Evolutionary conservation across 2,113 vertebrate species (phyloP).

Genomic region (Hyaena hyaena): DNA sequence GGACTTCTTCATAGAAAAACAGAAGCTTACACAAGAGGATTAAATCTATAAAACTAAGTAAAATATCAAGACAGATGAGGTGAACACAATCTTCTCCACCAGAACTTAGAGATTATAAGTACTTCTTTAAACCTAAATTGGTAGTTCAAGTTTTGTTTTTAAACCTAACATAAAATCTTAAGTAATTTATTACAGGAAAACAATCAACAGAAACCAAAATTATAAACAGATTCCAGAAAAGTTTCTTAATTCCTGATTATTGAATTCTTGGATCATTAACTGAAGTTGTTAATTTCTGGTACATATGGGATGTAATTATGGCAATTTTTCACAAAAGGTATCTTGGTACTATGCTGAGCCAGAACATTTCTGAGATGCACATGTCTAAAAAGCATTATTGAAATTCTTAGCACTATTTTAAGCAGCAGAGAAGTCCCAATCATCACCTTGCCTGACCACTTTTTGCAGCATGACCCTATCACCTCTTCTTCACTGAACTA

Average conservation of each 20-base stretch:
- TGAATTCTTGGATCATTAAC: neutral
- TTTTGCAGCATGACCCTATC: neutral
- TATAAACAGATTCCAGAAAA: slow-evolving; percentile 15
- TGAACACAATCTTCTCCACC: neutral
- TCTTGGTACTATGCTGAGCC: neutral
- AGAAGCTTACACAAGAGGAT: neutral
- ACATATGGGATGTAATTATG: neutral
- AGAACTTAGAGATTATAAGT: neutral
- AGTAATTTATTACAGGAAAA: neutral
- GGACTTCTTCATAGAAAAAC: neutral
- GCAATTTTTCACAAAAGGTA: slow-evolving; percentile 32
- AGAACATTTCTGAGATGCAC: neutral
- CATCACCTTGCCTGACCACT: neutral
- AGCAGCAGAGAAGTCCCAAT: neutral
- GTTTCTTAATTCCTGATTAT: neutral
- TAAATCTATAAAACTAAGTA: slow-evolving; percentile 13
- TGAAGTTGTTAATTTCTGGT: neutral
- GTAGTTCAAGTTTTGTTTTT: neutral
- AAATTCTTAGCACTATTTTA: neutral
- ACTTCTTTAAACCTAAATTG: neutral
- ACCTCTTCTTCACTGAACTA: neutral
- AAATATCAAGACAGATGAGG: neutral
- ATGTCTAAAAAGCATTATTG: neutral
- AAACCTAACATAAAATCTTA: neutral
- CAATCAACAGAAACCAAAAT: neutral